Percentiles rank a stretch among this genome's conserved stretches.
Conservation (phyloP, 2,888 invertebrate genomes). For the Pristionchus mayeri region DNA sequence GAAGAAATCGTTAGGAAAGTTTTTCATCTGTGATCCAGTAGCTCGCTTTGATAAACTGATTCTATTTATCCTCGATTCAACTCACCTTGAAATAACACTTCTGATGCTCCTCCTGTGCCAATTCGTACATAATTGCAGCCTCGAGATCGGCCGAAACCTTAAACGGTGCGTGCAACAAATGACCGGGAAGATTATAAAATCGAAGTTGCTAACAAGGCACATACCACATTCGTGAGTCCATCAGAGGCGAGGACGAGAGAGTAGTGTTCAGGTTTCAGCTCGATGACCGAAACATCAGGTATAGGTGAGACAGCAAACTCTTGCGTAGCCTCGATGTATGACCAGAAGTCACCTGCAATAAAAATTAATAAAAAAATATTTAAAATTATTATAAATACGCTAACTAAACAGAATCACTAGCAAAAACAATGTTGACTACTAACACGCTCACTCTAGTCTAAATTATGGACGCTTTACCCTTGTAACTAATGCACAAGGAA, state of each 20-base stretch:
- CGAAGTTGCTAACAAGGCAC: conserved; percentile 75
- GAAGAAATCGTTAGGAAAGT: too few species aligned
- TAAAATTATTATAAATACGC: too few species aligned
- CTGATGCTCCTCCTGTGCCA: conserved; percentile 53
- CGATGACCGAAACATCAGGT: conserved; percentile 89
- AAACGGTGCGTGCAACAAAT: too few species aligned
- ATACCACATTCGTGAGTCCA: conserved; percentile 96
- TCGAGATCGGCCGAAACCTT: conserved; percentile 78
- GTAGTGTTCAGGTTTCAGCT: not conserved
- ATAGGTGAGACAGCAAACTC: conserved; percentile 97
- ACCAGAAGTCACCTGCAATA: conserved; percentile 90
- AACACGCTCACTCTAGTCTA: not conserved
- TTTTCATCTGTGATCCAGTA: too few species aligned
- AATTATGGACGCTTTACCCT: not conserved
- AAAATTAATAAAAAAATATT: too few species aligned
- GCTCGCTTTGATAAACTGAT: too few species aligned
- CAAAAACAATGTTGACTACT: too few species aligned
- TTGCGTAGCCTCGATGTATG: conserved; percentile 91
- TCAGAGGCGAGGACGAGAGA: conserved; percentile 86
- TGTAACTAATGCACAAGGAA: not conserved
- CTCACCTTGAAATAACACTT: not conserved
- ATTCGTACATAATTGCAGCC: conserved; percentile 80
- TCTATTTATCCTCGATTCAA: too few species aligned
- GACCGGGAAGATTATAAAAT: too few species aligned
- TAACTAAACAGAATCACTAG: too few species aligned